A percentile compares a stretch with the other conserved stretches of the same genome.
Evolutionary conservation across 2,797 vertebrate genomes (phyloP).

Genomic region (Micropoecilia bifurca): DNA sequence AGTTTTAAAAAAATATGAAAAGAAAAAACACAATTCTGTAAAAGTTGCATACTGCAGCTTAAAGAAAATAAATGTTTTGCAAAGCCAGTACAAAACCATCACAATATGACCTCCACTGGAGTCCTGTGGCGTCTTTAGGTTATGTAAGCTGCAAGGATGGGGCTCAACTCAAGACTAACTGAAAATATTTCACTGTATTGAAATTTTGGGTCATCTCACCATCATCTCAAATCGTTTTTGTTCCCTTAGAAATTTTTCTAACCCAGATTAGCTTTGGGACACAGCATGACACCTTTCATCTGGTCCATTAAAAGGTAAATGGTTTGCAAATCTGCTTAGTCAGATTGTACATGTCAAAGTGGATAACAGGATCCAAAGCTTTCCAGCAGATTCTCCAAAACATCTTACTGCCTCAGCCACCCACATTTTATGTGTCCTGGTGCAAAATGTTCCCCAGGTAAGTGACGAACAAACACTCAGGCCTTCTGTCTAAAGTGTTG

Average conservation of each 20-base stretch:
- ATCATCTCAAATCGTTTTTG: not conserved
- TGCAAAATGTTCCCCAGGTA: not conserved
- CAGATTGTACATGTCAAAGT: not conserved
- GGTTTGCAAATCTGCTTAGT: not conserved
- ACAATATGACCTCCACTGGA: not conserved
- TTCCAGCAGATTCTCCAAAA: not conserved
- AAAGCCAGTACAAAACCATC: not conserved
- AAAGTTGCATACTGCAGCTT: too few species aligned
- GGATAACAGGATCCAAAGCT: not conserved
- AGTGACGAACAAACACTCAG: not conserved
- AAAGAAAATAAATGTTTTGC: not conserved
- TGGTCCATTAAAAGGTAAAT: not conserved
- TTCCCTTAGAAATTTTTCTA: not conserved
- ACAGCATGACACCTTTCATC: not conserved
- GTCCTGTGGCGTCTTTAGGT: not conserved
- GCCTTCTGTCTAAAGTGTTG: not conserved
- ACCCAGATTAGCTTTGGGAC: not conserved
- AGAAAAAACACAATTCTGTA: too few species aligned
- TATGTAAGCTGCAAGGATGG: not conserved
- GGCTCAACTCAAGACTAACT: not conserved
- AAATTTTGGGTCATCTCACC: not conserved
- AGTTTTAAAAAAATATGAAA: too few species aligned
- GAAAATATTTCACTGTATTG: not conserved
- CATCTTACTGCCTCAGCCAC: not conserved
- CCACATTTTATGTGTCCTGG: not conserved